Evolutionary conservation across 2,113 vertebrate genomes (phyloP).

Genomic region (Orthonyx spaldingii): DNA sequence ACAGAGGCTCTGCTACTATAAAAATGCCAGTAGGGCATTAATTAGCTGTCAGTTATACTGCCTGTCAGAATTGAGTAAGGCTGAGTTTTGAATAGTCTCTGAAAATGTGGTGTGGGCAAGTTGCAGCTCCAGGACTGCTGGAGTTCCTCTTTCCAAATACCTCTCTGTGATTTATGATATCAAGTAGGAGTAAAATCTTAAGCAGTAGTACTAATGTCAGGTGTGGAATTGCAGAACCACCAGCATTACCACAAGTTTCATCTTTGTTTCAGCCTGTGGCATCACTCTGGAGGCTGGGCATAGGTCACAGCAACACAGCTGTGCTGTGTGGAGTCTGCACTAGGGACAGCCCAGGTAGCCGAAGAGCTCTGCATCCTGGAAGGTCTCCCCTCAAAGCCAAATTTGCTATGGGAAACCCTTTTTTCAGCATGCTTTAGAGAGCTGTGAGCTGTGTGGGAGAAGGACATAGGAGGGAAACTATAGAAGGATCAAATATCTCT

Average conservation of each 20-base stretch:
- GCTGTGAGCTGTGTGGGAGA: background rate
- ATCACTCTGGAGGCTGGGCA: rapidly evolving
- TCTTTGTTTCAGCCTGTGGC: background rate
- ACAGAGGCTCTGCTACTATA: background rate
- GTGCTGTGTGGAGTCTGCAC: background rate
- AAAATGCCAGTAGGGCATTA: background rate
- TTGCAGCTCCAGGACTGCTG: background rate
- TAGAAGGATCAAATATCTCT: background rate
- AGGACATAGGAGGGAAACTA: background rate
- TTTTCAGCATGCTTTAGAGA: rapidly evolving
- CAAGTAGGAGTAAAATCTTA: background rate
- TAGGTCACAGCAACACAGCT: background rate
- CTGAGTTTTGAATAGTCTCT: background rate
- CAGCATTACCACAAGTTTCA: background rate
- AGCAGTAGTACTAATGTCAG: background rate
- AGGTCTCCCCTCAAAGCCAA: background rate
- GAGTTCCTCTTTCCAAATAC: background rate
- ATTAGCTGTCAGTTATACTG: background rate
- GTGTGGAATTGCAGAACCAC: background rate
- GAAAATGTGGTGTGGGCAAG: background rate
- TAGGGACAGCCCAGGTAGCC: background rate
- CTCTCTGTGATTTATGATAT: background rate
- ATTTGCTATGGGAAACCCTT: background rate
- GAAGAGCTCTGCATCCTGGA: background rate
- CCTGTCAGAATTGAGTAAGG: background rate